phyloP scores from a whole-genome alignment of 2,113 vertebrate species.

The Eudyptes chrysolophus region DNA sequence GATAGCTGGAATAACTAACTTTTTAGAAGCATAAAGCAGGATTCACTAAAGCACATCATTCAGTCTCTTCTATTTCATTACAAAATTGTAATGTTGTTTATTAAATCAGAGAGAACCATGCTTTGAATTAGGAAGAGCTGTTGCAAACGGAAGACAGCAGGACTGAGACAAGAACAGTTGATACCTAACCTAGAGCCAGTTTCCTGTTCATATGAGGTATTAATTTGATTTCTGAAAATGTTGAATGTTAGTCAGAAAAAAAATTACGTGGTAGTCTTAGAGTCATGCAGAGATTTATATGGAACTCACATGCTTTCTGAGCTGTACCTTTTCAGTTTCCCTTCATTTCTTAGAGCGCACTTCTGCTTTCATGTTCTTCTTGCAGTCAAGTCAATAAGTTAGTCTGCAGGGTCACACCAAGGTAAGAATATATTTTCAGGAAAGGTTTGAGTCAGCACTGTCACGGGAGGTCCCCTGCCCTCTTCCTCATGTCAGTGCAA shows the following conservation, averaged over 20 bases:
- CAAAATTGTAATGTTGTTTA: not conserved
- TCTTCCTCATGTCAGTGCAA: not conserved
- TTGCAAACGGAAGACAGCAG: not conserved
- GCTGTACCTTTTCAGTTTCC: not conserved
- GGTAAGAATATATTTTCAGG: not conserved
- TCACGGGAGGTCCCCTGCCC: not conserved
- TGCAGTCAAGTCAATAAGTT: not conserved
- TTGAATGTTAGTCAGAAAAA: not conserved
- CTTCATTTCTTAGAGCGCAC: not conserved
- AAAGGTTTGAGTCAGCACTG: not conserved
- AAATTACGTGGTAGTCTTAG: not conserved
- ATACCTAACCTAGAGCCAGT: not conserved
- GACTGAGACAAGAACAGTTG: not conserved
- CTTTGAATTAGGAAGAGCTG: not conserved
- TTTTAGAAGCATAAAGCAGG: not conserved
- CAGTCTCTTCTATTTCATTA: not conserved
- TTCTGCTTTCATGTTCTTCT: constrained; percentile 23
- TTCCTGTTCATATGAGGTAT: not conserved
- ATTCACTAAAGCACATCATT: not conserved
- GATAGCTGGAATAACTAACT: not conserved
- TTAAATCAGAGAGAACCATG: not conserved
- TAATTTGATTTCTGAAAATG: not conserved
- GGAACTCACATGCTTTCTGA: not conserved
- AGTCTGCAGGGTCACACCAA: not conserved
- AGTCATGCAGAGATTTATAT: not conserved